A percentile compares a stretch with the other conserved stretches of the same genome.
Evolutionary conservation across 1,140 invertebrate species (phyloP).

Genomic region (Rhizoglyphus robini): DNA sequence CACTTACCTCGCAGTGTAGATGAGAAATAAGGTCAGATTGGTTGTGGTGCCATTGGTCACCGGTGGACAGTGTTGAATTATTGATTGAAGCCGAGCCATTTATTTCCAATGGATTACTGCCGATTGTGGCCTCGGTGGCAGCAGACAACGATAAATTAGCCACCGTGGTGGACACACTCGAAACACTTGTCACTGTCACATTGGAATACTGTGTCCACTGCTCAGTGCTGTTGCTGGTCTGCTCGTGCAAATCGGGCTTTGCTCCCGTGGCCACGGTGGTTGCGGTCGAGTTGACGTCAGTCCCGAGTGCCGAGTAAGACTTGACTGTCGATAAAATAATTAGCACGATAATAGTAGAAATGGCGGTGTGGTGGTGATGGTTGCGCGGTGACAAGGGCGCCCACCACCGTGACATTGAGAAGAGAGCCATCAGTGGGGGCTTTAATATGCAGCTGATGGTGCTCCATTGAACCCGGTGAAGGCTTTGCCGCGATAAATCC

Average conservation of each 20-base stretch:
- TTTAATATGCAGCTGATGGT: too few species aligned
- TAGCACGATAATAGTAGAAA: neutral
- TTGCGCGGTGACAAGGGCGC: too few species aligned
- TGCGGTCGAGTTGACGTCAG: neutral
- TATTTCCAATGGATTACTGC: too few species aligned
- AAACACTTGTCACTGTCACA: neutral
- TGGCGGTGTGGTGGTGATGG: too few species aligned
- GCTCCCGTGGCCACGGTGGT: too few species aligned
- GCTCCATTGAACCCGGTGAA: too few species aligned
- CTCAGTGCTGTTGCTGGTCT: neutral
- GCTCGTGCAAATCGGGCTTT: too few species aligned
- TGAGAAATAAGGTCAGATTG: conserved; percentile 7
- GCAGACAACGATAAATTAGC: neutral
- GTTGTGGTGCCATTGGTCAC: neutral
- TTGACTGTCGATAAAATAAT: neutral
- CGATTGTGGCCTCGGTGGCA: too few species aligned
- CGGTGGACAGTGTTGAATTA: neutral
- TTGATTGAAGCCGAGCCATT: neutral
- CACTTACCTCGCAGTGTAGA: conserved; percentile 2
- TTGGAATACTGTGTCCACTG: neutral
- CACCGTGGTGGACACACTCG: neutral
- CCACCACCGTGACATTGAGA: too few species aligned
- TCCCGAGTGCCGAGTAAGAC: neutral
- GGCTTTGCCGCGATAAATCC: too few species aligned
- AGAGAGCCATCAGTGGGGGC: too few species aligned